Evolutionary conservation across 2,888 invertebrate genomes (phyloP), one percentile per base, ranked within the genome.

Genomic region (Ochropleura leucogaster): DNA sequence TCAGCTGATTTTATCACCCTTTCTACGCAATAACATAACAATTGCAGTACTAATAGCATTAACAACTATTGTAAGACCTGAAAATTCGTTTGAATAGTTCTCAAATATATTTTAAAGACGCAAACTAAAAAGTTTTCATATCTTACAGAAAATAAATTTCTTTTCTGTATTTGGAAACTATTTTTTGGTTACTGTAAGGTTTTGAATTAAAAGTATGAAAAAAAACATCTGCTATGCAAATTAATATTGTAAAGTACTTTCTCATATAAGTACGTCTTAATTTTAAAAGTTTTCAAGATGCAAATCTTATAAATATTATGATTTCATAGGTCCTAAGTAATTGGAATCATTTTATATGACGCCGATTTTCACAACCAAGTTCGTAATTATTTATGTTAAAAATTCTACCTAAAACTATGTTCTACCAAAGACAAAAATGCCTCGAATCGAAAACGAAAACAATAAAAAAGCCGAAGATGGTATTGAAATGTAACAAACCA

Each of bases 1-100:
- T 74, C 55, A 70, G 47, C 51, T 42, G 68, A 81, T 82, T 65
- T 65, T 62, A 68, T 70, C 18, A 57, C 46, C 46, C 44, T 16
- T 69, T 77, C 49, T 49, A 12, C 16, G 40, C 62, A 67, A 40
- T 68, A 51, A 63, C 70, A 65, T 8, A 65, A 68, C n/a, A 53
- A 78, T 62, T 66, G 55, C 14, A 49, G 44, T 53, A 65, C 16
- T 65, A n/a, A 53, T 53, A 57, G 40, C 40, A 60, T 65, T 51
- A 51, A 40, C 42, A 51, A 20, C 46, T 65, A 49, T 44, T 62
- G n/a, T 62, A 62, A 18, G n/a, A 8, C 62, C 4, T 9, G 14
- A 18, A 20, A 57, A 67, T 12, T 57, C 5, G 14, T 64, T 64
- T 49, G 44, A 14, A 59, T 5, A 47, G 12, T 18, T 49, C 30